phyloP scores from a whole-genome alignment of 2,797 vertebrate species.

The Pangasius krempfi region DNA sequence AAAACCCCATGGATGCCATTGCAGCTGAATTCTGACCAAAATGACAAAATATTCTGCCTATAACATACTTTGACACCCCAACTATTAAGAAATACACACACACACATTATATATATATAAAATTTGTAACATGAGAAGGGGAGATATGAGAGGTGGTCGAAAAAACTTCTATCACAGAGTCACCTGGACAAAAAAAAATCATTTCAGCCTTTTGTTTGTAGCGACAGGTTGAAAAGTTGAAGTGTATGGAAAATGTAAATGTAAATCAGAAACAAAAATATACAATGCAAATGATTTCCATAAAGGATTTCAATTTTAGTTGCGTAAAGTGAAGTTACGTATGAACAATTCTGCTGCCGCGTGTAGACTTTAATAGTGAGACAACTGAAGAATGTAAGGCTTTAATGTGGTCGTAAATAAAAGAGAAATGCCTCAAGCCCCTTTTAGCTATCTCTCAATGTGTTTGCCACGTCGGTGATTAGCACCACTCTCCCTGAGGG shows the following conservation, averaged over 20 bases:
- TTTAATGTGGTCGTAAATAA: slow-evolving; percentile 33
- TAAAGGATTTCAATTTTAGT: neutral
- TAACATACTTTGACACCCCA: no score
- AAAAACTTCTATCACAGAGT: neutral
- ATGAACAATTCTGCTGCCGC: neutral
- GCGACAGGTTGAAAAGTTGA: neutral
- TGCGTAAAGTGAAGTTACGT: neutral
- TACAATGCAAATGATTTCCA: neutral
- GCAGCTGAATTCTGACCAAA: neutral
- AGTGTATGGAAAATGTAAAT: neutral
- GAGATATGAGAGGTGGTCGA: neutral
- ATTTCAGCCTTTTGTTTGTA: neutral
- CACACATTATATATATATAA: neutral
- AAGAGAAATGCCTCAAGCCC: slow-evolving; percentile 3
- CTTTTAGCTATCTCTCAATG: slow-evolving; percentile 29
- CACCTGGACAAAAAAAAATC: no score
- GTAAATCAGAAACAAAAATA: neutral
- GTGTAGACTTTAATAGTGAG: slow-evolving; percentile 16
- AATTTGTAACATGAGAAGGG: neutral
- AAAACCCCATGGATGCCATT: neutral
- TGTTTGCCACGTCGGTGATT: slow-evolving; percentile 39
- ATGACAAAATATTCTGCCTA: no score
- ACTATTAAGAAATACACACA: neutral
- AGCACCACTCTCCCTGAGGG: slow-evolving; percentile 12
- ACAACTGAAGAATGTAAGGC: slow-evolving; percentile 14